A percentile compares a stretch with the other conserved stretches of the same genome.
Evolutionary conservation across 2,888 invertebrate genomes (phyloP).

Genomic region (Schrankia costaestrigalis): DNA sequence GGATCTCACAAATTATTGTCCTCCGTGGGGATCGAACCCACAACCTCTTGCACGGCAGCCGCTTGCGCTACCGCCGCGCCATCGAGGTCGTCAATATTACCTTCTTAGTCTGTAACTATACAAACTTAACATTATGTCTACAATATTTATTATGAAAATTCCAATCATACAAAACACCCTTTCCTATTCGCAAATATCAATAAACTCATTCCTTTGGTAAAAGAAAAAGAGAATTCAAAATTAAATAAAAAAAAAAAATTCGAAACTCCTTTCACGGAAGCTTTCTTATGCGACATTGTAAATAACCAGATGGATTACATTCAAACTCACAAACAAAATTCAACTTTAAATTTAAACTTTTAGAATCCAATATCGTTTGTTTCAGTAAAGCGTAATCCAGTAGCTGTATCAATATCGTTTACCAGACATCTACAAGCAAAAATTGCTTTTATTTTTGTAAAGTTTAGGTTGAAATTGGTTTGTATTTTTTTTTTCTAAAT

Average conservation of each 20-base stretch:
- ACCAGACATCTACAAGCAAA: background rate
- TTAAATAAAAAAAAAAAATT: conserved; percentile 66
- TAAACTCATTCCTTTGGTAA: conserved; percentile 23
- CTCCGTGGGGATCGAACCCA: no score
- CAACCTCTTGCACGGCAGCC: no score
- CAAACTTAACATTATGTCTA: no score
- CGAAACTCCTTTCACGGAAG: conserved; percentile 57
- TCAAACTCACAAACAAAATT: conserved; percentile 10
- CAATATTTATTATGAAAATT: no score
- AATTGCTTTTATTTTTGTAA: background rate
- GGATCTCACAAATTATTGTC: no score
- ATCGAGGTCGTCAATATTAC: no score
- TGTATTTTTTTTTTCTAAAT: conserved; percentile 50
- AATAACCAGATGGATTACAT: conserved; percentile 52
- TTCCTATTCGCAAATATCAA: conserved; percentile 43
- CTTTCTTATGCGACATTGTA: conserved; percentile 54
- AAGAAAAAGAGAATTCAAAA: conserved; percentile 48
- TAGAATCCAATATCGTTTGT: conserved; percentile 18
- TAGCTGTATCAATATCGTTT: conserved; percentile 10
- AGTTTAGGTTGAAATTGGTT: conserved; percentile 12
- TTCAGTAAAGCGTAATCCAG: conserved; percentile 12
- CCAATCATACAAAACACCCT: no score
- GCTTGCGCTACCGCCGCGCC: no score
- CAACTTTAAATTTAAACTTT: conserved; percentile 8
- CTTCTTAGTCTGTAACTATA: no score